phyloP scores from a whole-genome alignment of 64 coral and sea anemone genomes.

The Stichodactyla helianthus region DNA sequence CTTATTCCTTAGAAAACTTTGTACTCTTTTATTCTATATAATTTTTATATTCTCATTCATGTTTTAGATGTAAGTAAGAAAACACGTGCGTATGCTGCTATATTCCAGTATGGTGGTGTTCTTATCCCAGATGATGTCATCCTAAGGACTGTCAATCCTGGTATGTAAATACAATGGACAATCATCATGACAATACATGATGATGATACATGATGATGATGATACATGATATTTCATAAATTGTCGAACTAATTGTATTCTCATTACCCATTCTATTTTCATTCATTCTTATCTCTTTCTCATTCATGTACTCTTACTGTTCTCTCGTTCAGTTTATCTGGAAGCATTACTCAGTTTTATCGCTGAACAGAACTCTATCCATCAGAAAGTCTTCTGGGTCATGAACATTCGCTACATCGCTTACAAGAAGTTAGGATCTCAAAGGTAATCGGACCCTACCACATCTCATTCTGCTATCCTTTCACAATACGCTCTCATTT shows the following conservation, averaged over 20 bases:
- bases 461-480: no score
- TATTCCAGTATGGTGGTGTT: conserved; percentile 50
- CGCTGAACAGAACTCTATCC: conserved; percentile 33
- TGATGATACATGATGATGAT: no score
- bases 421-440: conserved; percentile 49
- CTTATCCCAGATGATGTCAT: conserved; percentile 47
- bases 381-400: conserved; percentile 60
- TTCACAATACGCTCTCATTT: no score
- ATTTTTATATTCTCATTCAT: background rate
- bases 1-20: no score
- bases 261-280: no score
- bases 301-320: background rate
- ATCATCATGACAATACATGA: no score
- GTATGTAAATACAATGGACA: background rate
- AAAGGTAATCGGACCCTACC: background rate
- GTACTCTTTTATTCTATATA: background rate
- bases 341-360: conserved; percentile 37
- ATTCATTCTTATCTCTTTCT: background rate
- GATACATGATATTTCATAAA: no score
- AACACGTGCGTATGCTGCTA: conserved; percentile 31
- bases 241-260: no score
- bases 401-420: conserved; percentile 45
- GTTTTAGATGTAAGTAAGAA: conserved; percentile 29
- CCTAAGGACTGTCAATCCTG: conserved; percentile 35
- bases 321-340: conserved; percentile 13